These are phyloP conservation scores for Turritopsis dohrnii DNA, from an alignment of 30 jellyfish, hydroid and myxozoan species.

Conservation along the genomic window DNA sequence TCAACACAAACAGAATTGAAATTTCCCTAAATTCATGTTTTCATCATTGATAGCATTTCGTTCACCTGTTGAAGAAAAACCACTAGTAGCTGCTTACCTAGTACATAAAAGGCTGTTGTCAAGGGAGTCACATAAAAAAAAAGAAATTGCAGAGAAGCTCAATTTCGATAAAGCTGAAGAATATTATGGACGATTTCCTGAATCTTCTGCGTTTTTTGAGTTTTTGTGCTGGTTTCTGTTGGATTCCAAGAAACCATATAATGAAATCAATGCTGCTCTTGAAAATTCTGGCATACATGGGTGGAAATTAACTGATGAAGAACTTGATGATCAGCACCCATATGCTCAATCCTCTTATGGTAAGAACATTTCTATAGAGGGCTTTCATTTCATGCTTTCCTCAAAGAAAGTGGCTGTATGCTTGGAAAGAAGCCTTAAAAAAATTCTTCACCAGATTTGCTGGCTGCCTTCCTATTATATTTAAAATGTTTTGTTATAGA, in stretches of 20 bases:
- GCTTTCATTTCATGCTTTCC: not conserved
- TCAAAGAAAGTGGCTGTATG: not conserved
- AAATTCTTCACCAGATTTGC: not conserved
- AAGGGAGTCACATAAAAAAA: not conserved
- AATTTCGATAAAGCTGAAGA: not conserved
- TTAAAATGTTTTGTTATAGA: not conserved
- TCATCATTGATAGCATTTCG: not conserved
- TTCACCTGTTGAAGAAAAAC: not conserved
- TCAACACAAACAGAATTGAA: no score
- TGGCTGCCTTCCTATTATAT: not conserved
- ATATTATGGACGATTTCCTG: not conserved
- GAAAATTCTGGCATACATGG: not conserved
- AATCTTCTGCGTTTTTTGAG: not conserved
- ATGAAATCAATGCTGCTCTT: not conserved
- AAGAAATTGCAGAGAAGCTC: not conserved
- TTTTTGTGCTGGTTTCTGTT: not conserved
- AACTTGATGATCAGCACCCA: not conserved
- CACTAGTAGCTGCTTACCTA: not conserved
- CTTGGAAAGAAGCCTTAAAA: not conserved
- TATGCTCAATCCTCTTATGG: not conserved
- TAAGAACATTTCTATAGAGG: not conserved
- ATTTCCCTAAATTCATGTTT: no score
- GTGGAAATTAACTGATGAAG: not conserved
- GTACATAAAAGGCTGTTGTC: not conserved
- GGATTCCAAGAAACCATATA: not conserved